These are phyloP conservation scores for Dicranocentrus wangi DNA, from an alignment of 2,888 invertebrate genomes.

Conservation along the genomic window DNA sequence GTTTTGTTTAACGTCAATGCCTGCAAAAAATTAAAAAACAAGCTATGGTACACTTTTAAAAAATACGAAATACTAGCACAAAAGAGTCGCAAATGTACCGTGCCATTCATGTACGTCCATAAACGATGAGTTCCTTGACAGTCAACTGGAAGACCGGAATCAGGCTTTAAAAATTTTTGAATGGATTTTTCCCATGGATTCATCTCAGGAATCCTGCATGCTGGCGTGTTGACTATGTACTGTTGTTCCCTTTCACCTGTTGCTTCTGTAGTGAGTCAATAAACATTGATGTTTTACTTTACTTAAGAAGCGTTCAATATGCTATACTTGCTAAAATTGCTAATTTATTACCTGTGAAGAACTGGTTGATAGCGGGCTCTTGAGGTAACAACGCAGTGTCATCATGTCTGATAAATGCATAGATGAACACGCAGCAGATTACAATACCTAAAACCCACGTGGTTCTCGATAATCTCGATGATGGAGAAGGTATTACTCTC, in stretches of 20 bases:
- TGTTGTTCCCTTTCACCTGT: neutral
- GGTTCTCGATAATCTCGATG: too few relatives aligned
- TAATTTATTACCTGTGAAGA: neutral
- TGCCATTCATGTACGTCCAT: slow-evolving; percentile 40
- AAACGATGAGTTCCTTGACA: slow-evolving; percentile 12
- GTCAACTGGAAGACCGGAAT: slow-evolving; percentile 17
- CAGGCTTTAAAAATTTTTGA: slow-evolving; percentile 29
- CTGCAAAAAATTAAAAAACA: too few relatives aligned
- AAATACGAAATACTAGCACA: too few relatives aligned
- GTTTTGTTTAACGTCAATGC: slow-evolving; percentile 52
- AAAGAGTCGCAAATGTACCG: slow-evolving; percentile 7
- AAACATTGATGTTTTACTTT: neutral
- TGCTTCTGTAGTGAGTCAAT: neutral
- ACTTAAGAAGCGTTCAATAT: too few relatives aligned
- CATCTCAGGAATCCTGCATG: slow-evolving; percentile 53
- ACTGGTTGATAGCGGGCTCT: neutral
- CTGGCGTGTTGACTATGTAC: slow-evolving; percentile 45
- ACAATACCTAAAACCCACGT: too few relatives aligned
- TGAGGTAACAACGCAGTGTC: too few relatives aligned
- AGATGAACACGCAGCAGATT: too few relatives aligned
- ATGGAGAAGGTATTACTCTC: too few relatives aligned
- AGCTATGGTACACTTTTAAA: too few relatives aligned
- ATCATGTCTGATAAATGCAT: too few relatives aligned
- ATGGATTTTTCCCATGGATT: slow-evolving; percentile 49
- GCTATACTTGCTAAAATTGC: too few relatives aligned